Base-by-base conservation (phyloP, 2,888 invertebrate genomes). In the Drosophila neonasuta region DNA sequence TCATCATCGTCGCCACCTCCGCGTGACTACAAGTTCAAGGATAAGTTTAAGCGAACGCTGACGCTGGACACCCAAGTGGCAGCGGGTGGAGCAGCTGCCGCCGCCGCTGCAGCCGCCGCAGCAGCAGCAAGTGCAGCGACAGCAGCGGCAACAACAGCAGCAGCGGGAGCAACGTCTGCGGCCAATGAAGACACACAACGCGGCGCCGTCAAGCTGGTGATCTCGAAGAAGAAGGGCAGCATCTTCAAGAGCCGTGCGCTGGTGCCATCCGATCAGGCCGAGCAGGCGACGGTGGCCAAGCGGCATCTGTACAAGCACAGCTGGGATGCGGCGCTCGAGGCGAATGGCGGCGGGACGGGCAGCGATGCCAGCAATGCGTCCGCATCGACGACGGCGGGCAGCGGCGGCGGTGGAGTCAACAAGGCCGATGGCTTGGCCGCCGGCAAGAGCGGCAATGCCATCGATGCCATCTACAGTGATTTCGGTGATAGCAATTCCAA, bases 241-340 rank as follows among this genome's bases (percentile, higher is more conserved):
- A 97, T 97, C 89, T 97, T 97, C 88, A 97, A 97, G 88, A 96
- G 96, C 87, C 94, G 97, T 63, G 94, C 94, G 11, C 90, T 94
- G 73, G 93, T 94, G 13, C 86, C 83, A 1, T 86, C 89, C n/a
- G 89, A 88, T 44, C 88, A 89, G 62, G 92, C 88, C 2, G 87
- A 89, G 61, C 84, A 88, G 54, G 85, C 71, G 93, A 94, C 59
- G 91, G 94, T 66, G 94, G 79, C 95, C 84, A 95, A 97, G 90
- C 92, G 96, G 51, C 96, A 96, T 62, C 91, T 97, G 36, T 97
- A 97, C 89, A 95, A 94, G 90, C 97, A 97, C 91, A 96, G 97
- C 90, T 97, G 97, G 97, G 95, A 95, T 74, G 96, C 96, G 88
- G 95, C 95, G 87, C 95, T 80, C 11, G 90, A 90, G 50, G 90